phyloP scores from a whole-genome alignment of 2,888 invertebrate genomes.

The Lamproptera curius region DNA sequence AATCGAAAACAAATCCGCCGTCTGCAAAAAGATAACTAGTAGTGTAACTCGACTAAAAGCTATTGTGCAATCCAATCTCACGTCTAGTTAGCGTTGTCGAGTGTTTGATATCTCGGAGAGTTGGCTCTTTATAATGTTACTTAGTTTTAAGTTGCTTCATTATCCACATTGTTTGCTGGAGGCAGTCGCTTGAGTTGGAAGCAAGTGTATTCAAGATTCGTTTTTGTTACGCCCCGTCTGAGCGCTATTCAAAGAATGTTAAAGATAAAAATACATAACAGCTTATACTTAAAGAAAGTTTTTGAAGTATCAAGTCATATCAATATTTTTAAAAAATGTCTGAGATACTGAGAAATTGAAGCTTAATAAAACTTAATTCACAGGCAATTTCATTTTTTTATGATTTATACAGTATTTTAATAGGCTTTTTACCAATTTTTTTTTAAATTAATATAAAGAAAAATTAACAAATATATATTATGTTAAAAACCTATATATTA shows the following conservation, averaged over 20 bases:
- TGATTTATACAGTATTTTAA: too few species aligned
- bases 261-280: background rate
- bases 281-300: too few species aligned
- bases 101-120: constrained; percentile 8
- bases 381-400: too few species aligned
- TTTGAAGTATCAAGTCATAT: too few species aligned
- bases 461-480: too few species aligned
- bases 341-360: too few species aligned
- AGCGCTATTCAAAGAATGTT: background rate
- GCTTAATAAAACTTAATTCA: too few species aligned
- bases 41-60: constrained; percentile 2
- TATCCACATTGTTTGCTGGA: constrained; percentile 15
- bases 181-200: constrained; percentile 2
- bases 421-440: too few species aligned
- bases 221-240: constrained; percentile 5
- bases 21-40: background rate
- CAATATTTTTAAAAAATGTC: too few species aligned
- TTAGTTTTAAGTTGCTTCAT: constrained; percentile 17
- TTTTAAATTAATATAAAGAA: too few species aligned
- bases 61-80: background rate
- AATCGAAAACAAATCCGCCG: background rate
- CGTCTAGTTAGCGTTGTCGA: constrained; percentile 2
- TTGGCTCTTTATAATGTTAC: constrained; percentile 15
- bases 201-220: constrained; percentile 1
- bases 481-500: too few species aligned